phyloP scores from a whole-genome alignment of 2,888 invertebrate species.

The Coleophora flavipennella region DNA sequence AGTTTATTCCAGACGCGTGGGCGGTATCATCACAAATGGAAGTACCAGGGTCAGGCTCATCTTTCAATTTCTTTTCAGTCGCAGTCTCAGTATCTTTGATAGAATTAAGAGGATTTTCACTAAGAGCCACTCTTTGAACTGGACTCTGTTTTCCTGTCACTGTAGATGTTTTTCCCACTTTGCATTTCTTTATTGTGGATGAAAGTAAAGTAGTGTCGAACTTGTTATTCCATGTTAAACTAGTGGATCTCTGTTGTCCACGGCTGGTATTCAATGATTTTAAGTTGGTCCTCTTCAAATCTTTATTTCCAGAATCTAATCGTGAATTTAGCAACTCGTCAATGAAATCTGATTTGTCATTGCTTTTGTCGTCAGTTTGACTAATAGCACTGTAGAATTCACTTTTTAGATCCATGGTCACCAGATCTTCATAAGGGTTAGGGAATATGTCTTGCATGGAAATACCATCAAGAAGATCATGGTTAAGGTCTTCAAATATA shows the following conservation, averaged over 20 bases:
- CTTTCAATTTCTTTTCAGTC: conserved; percentile 47
- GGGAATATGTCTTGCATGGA: conserved; percentile 90
- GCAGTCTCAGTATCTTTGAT: conserved; percentile 46
- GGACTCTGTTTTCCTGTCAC: conserved; percentile 59
- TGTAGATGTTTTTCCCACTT: conserved; percentile 67
- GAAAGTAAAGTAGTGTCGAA: conserved; percentile 74
- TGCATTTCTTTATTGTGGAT: conserved; percentile 78
- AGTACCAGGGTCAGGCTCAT: conserved; percentile 33
- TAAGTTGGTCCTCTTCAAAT: conserved; percentile 72
- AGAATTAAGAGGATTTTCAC: conserved; percentile 44
- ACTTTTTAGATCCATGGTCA: conserved; percentile 75
- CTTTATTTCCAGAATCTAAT: conserved; percentile 64
- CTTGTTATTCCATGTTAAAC: conserved; percentile 79
- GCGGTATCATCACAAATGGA: conserved; percentile 49
- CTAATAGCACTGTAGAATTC: conserved; percentile 68
- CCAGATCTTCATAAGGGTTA: conserved; percentile 78
- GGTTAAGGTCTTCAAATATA: conserved; percentile 87
- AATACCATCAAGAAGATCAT: conserved; percentile 86
- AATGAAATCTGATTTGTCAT: conserved; percentile 65
- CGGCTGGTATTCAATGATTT: conserved; percentile 66
- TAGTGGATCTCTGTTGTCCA: conserved; percentile 77
- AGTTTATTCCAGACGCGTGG: conserved; percentile 61
- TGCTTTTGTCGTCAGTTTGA: conserved; percentile 56
- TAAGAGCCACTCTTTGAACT: conserved; percentile 39
- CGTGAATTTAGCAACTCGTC: conserved; percentile 71